Base-by-base conservation (phyloP, 2,888 invertebrate genomes). In the Automeris io region DNA sequence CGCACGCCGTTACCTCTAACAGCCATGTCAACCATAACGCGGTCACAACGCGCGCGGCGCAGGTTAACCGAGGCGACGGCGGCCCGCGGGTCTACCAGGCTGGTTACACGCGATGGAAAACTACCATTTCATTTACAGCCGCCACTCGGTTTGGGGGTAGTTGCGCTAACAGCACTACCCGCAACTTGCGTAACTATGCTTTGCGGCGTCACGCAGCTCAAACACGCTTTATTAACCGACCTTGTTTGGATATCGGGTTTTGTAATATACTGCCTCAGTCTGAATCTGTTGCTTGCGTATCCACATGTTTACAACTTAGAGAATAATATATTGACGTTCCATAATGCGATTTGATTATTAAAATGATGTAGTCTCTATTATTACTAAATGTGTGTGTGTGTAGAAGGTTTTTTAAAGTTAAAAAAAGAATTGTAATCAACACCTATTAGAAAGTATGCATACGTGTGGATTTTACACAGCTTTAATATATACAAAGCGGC, bases 111-210 rank as follows among this genome's bases (percentile, higher is more conserved):
- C 75, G 68, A 55, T 67, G 80, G 77, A 82, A 82, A 85, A 83
- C 82, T 81, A 81, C 79, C 79, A 80, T 83, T 83, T 79, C 83
- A 81, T 83, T 85, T 82, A 83, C 70, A 82, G 79, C 74, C 66
- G 70, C 67, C 71, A 74, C 71, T 74, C 73, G 77, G 79, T 80
- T 81, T 78, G 53, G 72, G 75, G 73, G 73, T 74, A 76, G 78
- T 73, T 70, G 66, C 51, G 67, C 69, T 74, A 76, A 77, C 76
- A 72, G 69, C 70, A 54, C 57, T 67, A 65, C 66, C 79, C 79
- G 58, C 79, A 77, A 79, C 61, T 78, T 78, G 65, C 68, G 72
- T 75, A 81, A 81, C 79, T 77, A 75, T 73, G 74, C 71, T 71
- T 68, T 74, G 76, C 58, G 74, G 75, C 61, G 57, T 54, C 61